Evolutionary conservation across 2,113 vertebrate genomes (phyloP).

Genomic region (Elachura formosa): DNA sequence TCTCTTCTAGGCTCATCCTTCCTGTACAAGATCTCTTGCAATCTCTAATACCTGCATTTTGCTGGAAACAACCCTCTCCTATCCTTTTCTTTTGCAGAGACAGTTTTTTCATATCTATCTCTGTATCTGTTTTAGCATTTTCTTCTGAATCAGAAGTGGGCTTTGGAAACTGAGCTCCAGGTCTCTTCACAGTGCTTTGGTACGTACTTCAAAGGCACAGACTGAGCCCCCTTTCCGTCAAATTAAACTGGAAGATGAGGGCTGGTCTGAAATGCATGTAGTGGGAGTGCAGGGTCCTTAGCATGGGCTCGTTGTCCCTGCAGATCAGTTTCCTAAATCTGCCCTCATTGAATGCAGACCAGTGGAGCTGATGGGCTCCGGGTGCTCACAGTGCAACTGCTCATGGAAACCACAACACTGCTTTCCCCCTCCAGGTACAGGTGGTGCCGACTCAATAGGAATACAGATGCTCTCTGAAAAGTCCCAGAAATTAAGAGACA

Average conservation of each 20-base stretch:
- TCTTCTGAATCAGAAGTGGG: background rate
- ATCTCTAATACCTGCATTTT: background rate
- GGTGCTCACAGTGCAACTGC: fast-evolving
- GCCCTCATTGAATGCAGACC: background rate
- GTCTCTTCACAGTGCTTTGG: background rate
- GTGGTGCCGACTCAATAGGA: background rate
- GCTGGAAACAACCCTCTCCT: background rate
- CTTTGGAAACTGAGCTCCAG: background rate
- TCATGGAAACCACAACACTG: background rate
- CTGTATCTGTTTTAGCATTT: fast-evolving
- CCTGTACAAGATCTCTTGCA: background rate
- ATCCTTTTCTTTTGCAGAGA: background rate
- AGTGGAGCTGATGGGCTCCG: background rate
- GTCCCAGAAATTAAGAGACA: background rate
- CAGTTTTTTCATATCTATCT: background rate
- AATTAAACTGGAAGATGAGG: background rate
- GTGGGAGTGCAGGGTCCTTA: background rate
- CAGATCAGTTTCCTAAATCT: background rate
- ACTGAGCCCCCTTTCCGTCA: background rate
- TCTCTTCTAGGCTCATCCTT: background rate
- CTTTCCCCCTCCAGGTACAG: background rate
- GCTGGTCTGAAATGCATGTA: background rate
- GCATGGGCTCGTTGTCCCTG: background rate
- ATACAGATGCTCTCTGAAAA: background rate
- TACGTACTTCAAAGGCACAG: background rate